phyloP scores from a whole-genome alignment of 1,140 invertebrate genomes.

The Carcinoscorpius rotundicauda region DNA sequence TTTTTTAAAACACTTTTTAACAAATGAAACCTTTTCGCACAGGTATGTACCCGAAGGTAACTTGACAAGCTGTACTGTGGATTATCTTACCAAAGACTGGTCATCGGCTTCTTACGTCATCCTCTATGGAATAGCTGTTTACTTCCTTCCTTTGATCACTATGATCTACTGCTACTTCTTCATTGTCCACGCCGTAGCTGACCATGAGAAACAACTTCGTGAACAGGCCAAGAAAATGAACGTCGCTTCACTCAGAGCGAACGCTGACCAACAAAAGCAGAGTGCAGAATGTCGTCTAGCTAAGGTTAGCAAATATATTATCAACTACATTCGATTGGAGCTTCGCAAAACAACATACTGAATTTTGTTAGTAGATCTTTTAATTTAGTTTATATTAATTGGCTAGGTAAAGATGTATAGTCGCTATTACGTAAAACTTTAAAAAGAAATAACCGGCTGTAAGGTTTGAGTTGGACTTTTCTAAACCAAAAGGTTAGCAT shows the following conservation, averaged over 20 bases:
- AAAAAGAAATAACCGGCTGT: too few relatives aligned
- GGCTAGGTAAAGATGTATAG: too few relatives aligned
- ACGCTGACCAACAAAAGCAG: conserved; percentile 46
- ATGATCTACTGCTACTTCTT: conserved; percentile 66
- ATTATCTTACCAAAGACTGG: conserved; percentile 53
- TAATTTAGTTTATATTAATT: too few relatives aligned
- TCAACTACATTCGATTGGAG: too few relatives aligned
- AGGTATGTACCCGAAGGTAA: conserved; percentile 75
- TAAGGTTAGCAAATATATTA: conserved; percentile 37
- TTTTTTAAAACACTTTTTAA: too few relatives aligned
- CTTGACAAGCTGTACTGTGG: conserved; percentile 71
- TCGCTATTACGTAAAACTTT: too few relatives aligned
- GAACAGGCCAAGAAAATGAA: conserved; percentile 79
- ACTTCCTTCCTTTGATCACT: conserved; percentile 52
- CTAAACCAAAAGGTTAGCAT: too few relatives aligned
- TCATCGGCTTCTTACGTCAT: conserved; percentile 51
- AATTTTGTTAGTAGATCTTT: too few relatives aligned
- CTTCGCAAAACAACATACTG: too few relatives aligned
- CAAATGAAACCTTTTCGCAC: neutral
- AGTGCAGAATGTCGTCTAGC: conserved; percentile 62
- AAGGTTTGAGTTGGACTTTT: too few relatives aligned
- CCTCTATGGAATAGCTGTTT: conserved; percentile 54
- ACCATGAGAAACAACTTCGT: conserved; percentile 68
- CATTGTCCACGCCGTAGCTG: conserved; percentile 62
- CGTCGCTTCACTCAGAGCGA: conserved; percentile 56